These are phyloP conservation scores for Rhogogaster chlorosoma DNA, from an alignment of 2,888 invertebrate species.

Conservation along the genomic window DNA sequence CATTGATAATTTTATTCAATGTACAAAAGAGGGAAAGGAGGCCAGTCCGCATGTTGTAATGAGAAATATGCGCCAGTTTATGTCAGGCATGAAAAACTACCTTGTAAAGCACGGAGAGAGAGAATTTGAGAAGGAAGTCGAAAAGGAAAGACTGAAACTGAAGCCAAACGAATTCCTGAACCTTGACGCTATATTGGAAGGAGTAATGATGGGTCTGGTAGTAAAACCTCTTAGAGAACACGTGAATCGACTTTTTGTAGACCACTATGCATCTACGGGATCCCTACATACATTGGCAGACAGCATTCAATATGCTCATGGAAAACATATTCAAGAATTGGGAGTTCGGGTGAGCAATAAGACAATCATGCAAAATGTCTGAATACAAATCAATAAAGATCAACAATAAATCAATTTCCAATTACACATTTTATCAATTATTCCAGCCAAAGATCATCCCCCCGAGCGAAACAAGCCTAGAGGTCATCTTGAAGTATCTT, in stretches of 20 bases:
- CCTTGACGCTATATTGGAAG: slow-evolving; percentile 96
- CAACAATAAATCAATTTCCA: slow-evolving; percentile 15
- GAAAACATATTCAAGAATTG: slow-evolving; percentile 84
- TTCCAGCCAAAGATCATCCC: slow-evolving; percentile 85
- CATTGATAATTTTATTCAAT: slow-evolving; percentile 95
- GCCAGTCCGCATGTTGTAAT: slow-evolving; percentile 92
- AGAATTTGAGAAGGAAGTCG: slow-evolving; percentile 94
- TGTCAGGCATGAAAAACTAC: slow-evolving; percentile 99
- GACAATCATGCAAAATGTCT: background rate
- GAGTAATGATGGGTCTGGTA: slow-evolving; percentile 95
- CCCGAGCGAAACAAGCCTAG: slow-evolving; percentile 87
- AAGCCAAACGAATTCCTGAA: slow-evolving; percentile 96
- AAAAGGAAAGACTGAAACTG: slow-evolving; percentile 90
- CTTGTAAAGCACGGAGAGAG: slow-evolving; percentile 97
- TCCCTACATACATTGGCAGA: slow-evolving; percentile 87
- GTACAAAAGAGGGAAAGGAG: slow-evolving; percentile 94
- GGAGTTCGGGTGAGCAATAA: slow-evolving; percentile 82
- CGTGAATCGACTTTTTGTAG: slow-evolving; percentile 91
- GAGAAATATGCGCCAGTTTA: slow-evolving; percentile 96
- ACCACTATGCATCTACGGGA: slow-evolving; percentile 89
- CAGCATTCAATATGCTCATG: slow-evolving; percentile 85
- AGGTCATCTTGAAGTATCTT: slow-evolving; percentile 89
- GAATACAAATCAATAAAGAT: background rate
- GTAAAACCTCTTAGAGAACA: slow-evolving; percentile 92
- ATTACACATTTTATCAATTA: slow-evolving; percentile 24